Evolutionary conservation across 1,140 invertebrate species (phyloP), one percentile per base, ranked within the genome.

Genomic region (Bombus soroeensis): DNA sequence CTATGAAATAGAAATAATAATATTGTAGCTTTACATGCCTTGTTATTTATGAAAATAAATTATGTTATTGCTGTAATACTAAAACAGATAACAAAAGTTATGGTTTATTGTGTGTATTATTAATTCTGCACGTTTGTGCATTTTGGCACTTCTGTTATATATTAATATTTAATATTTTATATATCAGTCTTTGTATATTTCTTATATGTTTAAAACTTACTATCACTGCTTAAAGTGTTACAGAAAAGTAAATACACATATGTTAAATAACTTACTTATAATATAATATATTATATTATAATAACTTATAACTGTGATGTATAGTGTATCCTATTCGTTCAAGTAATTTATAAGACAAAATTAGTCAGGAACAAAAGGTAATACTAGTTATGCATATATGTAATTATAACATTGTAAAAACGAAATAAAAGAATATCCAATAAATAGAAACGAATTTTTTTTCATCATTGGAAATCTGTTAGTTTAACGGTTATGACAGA

Each of bases 81-180:
- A 66, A 80, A 64, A 73, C 3, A 82, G 43, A 18, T 62, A 59
- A 83, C 3, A 83, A 66, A 34, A 59, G 68, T 43, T 32, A 83
- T 37, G n/a, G 70, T 76, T 88, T 57, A 73, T 57, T 22, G 34
- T 37, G 41, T 79, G 8, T 59, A 75, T 41, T 41, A 80, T 28
- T 64, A 77, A 77, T 87, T 8, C 18, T 77, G 53, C 76, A 87
- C 76, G 32, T 47, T 66, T 66, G 57, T 87, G 41, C 12, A 73
- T 88, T 80, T 90, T 90, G 88, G 88, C 89, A 90, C 89, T 89
- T 85, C 39, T 59, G 43, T 89, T 81, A 10, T 53, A 76, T 66
- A 73, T 57, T 73, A 80, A 80, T 8, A 77, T 53, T 28, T 68
- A 89, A 79, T 76, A 53, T 86, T 71, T 71, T 64, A 72, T 74